phyloP scores from a whole-genome alignment of 1,140 invertebrate species.

The Monomorium pharaonis region DNA sequence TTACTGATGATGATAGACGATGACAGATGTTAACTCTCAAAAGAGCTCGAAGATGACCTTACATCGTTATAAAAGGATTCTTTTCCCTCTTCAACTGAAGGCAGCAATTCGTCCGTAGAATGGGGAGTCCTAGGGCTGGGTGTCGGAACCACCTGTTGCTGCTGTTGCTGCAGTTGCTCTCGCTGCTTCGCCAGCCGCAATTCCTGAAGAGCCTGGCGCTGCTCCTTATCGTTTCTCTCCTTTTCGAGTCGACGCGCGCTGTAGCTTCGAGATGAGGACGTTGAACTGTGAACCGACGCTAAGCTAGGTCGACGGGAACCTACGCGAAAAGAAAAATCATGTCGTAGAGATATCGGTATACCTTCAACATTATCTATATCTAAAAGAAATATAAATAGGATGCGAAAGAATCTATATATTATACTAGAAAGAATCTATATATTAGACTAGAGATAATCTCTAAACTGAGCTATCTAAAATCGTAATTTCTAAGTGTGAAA shows the following conservation, averaged over 20 bases:
- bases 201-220: conserved; percentile 89
- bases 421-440: conserved; percentile 35
- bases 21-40: not conserved
- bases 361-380: conserved; percentile 16
- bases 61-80: conserved; percentile 85
- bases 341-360: not conserved
- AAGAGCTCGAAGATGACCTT: not conserved
- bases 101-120: conserved; percentile 91
- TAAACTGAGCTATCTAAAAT: conserved; percentile 23
- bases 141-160: conserved; percentile 86
- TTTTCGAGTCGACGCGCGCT: conserved; percentile 91
- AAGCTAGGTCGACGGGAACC: conserved; percentile 93
- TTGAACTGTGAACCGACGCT: conserved; percentile 92
- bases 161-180: conserved; percentile 77
- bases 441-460: not conserved
- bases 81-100: conserved; percentile 90
- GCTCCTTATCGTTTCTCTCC: conserved; percentile 91
- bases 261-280: conserved; percentile 92
- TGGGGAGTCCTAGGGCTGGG: conserved; percentile 91
- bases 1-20: not conserved
- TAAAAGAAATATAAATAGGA: conserved; percentile 34
- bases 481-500: conserved; percentile 32
- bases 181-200: conserved; percentile 88
- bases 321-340: conserved; percentile 76
- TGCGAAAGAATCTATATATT: conserved; percentile 42